Evolutionary conservation across 2,113 vertebrate species (phyloP).

Genomic region (Mus pahari): DNA sequence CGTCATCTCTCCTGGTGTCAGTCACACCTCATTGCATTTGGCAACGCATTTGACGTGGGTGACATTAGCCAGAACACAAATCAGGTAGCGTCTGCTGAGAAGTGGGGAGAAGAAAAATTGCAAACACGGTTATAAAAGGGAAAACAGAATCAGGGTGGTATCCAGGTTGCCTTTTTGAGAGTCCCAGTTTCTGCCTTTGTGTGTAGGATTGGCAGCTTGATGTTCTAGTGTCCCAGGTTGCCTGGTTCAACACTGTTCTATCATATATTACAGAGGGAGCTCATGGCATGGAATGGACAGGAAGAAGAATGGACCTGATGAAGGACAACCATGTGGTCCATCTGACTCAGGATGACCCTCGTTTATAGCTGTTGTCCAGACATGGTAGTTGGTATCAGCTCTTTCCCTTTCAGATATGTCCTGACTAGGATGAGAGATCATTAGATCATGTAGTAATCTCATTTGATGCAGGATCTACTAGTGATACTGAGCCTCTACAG

Average conservation of each 20-base stretch:
- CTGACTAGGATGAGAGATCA: not conserved
- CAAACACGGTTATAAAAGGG: constrained; percentile 54
- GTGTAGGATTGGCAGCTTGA: not conserved
- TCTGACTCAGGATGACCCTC: not conserved
- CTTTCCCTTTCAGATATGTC: not conserved
- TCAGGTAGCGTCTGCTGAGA: constrained; percentile 60
- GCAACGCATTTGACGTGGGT: constrained; percentile 55
- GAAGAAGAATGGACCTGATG: not conserved
- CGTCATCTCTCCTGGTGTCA: constrained; percentile 62
- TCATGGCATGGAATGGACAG: not conserved
- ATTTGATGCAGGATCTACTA: not conserved
- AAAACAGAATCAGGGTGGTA: constrained; percentile 71
- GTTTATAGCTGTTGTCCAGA: not conserved
- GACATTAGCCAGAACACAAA: constrained; percentile 75
- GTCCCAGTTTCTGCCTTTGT: constrained; percentile 19
- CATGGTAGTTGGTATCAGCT: not conserved
- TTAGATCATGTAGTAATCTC: not conserved
- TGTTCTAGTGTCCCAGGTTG: not conserved
- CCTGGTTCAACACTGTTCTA: not conserved
- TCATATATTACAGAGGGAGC: not conserved
- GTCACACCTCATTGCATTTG: constrained; percentile 72
- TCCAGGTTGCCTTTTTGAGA: constrained; percentile 63
- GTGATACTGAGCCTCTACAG: not conserved
- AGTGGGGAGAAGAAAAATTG: not conserved
- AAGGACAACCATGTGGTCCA: not conserved